Conservation (phyloP, 2,888 invertebrate genomes). For the Tinea semifulvella region DNA sequence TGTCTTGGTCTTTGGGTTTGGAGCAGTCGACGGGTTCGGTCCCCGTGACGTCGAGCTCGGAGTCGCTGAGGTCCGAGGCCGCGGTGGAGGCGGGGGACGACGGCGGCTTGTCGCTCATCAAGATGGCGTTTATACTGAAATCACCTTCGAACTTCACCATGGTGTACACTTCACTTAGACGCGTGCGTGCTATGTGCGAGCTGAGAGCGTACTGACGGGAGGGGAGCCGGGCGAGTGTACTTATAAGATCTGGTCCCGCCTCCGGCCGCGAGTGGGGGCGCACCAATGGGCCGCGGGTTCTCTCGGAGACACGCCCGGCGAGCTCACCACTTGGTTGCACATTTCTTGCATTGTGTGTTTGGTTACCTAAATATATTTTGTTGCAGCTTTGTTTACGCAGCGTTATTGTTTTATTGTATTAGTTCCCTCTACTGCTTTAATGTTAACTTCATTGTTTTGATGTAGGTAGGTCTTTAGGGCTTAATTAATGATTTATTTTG, state of each 20-base stretch:
- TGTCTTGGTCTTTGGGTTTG: conserved; percentile 55
- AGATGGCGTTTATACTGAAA: conserved; percentile 83
- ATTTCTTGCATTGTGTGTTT: too few species aligned
- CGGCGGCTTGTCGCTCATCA: conserved; percentile 67
- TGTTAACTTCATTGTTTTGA: too few species aligned
- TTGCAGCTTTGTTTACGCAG: too few species aligned
- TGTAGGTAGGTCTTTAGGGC: too few species aligned
- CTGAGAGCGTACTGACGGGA: conserved; percentile 47
- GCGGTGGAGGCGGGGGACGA: conserved; percentile 37
- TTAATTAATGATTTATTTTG: too few species aligned
- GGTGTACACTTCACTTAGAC: conserved; percentile 30
- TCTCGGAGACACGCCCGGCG: conserved; percentile 20
- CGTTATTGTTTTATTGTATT: too few species aligned
- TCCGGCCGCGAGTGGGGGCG: conserved; percentile 26
- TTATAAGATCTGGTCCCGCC: conserved; percentile 49
- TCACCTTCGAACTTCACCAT: conserved; percentile 72
- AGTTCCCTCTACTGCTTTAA: too few species aligned
- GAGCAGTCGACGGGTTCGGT: conserved; percentile 79
- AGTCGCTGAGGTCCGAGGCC: conserved; percentile 62
- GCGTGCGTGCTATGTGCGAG: conserved; percentile 39
- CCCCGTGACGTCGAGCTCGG: conserved; percentile 80
- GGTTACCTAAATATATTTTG: too few species aligned
- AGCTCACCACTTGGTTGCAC: conserved; percentile 21
- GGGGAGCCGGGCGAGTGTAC: conserved; percentile 47
- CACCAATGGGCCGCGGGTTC: conserved; percentile 28